A percentile compares a stretch with the other conserved stretches of the same genome.
phyloP scores from a whole-genome alignment of 2,888 invertebrate species.

The Eumerus sabulonum region DNA sequence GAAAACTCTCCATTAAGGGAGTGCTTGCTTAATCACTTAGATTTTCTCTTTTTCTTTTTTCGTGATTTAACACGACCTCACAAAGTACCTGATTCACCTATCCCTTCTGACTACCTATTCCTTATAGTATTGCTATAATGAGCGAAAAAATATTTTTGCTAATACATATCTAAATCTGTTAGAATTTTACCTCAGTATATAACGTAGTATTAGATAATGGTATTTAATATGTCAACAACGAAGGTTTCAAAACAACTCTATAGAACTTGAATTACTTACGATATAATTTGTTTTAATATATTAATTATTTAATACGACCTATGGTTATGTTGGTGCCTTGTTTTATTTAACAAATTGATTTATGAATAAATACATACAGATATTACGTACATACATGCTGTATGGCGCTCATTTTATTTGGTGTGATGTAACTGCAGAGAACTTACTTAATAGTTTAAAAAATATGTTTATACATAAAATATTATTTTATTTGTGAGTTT shows the following conservation, averaged over 20 bases:
- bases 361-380: too few species aligned
- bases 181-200: slow-evolving; percentile 27
- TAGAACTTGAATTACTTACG: not conserved
- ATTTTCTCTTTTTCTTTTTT: too few species aligned
- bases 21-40: too few species aligned
- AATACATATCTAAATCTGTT: slow-evolving; percentile 33
- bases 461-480: too few species aligned
- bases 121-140: too few species aligned
- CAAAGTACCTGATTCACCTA: too few species aligned
- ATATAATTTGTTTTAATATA: slow-evolving; percentile 38
- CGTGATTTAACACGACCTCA: too few species aligned
- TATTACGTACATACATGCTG: slow-evolving; percentile 40
- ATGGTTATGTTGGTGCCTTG: slow-evolving; percentile 55
- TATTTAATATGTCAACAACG: slow-evolving; percentile 59
- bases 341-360: slow-evolving; percentile 65
- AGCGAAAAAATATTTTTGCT: slow-evolving; percentile 43
- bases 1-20: not conserved
- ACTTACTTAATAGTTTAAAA: too few species aligned
- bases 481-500: too few species aligned
- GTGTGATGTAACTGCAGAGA: not conserved
- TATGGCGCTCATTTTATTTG: slow-evolving; percentile 61
- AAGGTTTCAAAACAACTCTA: slow-evolving; percentile 72
- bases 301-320: slow-evolving; percentile 34
- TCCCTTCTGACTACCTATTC: too few species aligned
- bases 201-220: slow-evolving; percentile 42